phyloP scores from a whole-genome alignment of 2,113 vertebrate genomes.

The Oreotrochilus melanogaster region DNA sequence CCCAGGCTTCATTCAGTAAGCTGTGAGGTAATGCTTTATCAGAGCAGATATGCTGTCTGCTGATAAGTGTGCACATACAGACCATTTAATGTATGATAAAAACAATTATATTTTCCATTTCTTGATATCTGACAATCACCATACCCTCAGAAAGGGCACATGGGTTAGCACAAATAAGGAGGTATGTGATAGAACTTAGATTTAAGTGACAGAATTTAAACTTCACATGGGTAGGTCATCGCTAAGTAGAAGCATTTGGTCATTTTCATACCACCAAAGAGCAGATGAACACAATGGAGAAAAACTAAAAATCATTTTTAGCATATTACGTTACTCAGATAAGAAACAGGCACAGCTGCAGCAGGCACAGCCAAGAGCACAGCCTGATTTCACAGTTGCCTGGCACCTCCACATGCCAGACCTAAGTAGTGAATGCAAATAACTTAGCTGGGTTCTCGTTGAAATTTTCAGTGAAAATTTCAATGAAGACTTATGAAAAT shows the following conservation, averaged over 20 bases:
- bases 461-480: not conserved
- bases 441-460: not conserved
- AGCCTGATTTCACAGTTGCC: constrained; percentile 18
- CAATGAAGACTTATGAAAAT: not conserved
- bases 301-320: not conserved
- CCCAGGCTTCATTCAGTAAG: not conserved
- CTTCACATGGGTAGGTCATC: not conserved
- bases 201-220: not conserved
- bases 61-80: constrained; percentile 9
- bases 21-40: constrained; percentile 4
- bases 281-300: not conserved
- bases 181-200: not conserved
- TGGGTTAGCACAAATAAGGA: not conserved
- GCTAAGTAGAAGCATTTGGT: not conserved
- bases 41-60: not conserved
- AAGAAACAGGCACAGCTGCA: not conserved
- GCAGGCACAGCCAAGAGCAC: not conserved
- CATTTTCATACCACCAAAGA: not conserved
- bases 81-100: not conserved
- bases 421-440: not conserved
- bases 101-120: not conserved
- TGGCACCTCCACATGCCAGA: not conserved
- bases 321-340: not conserved
- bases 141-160: not conserved
- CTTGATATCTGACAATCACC: not conserved